Evolutionary conservation across 2,797 vertebrate species (phyloP).

Genomic region (Eospalax fontanierii): DNA sequence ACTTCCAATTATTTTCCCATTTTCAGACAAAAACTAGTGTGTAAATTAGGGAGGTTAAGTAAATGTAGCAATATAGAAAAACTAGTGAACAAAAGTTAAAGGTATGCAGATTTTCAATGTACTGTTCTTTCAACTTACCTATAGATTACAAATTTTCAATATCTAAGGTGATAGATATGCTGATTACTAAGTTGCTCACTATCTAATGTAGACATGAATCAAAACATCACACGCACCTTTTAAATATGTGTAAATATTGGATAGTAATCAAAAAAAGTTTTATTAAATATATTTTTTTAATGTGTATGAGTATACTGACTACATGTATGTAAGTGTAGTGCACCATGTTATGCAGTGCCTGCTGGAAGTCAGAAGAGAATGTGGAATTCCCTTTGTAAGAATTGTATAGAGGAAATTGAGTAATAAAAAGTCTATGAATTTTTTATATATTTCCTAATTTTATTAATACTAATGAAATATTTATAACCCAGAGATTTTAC

Average conservation of each 20-base stretch:
- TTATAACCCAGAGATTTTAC: slow-evolving; percentile 53
- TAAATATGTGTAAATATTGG: background rate
- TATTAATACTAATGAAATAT: slow-evolving; percentile 59
- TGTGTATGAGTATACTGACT: too few species aligned
- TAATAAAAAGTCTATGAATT: background rate
- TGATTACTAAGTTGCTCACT: background rate
- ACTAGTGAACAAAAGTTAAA: background rate
- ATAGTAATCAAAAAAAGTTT: background rate
- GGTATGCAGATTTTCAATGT: background rate
- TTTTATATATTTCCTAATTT: slow-evolving; percentile 23
- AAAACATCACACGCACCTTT: background rate
- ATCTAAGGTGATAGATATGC: background rate
- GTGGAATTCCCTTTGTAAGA: too few species aligned
- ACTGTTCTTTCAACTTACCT: slow-evolving; percentile 48
- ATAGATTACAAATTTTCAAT: slow-evolving; percentile 24
- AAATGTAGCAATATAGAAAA: slow-evolving; percentile 55
- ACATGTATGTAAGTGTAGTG: too few species aligned
- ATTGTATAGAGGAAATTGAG: slow-evolving; percentile 27
- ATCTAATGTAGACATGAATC: background rate
- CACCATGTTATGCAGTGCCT: too few species aligned
- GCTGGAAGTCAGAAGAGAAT: too few species aligned
- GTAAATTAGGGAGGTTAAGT: slow-evolving; percentile 13
- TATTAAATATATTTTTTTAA: too few species aligned
- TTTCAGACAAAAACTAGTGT: slow-evolving; percentile 32
- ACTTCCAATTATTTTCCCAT: slow-evolving; percentile 40